Conservation (phyloP, 1,140 invertebrate species). For the Macrocentrus cingulum region DNA sequence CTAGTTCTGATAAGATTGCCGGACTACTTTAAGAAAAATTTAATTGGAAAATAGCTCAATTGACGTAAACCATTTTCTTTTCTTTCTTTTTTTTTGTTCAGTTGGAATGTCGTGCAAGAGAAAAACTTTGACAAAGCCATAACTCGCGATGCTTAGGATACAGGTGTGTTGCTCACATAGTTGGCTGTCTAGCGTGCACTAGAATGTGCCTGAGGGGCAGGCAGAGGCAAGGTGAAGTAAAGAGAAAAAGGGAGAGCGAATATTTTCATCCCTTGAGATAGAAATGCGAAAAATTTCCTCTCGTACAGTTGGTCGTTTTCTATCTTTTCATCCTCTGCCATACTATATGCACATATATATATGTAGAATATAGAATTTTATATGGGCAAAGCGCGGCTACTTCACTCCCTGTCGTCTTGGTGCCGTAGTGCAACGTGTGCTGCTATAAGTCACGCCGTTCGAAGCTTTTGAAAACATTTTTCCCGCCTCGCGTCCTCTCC, state of each 20-base stretch:
- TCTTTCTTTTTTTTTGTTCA: no score
- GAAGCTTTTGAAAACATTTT: conserved; percentile 28
- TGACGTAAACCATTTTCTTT: no score
- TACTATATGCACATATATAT: no score
- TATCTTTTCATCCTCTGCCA: no score
- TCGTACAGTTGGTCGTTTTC: neutral
- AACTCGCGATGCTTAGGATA: neutral
- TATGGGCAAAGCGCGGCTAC: no score
- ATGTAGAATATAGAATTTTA: no score
- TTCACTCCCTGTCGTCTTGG: neutral
- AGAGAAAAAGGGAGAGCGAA: neutral
- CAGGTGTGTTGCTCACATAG: neutral
- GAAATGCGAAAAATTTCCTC: conserved; percentile 2
- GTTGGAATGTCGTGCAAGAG: neutral
- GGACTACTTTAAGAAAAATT: no score
- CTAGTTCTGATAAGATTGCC: no score
- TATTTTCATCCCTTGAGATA: conserved; percentile 3
- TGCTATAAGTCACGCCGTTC: conserved; percentile 27
- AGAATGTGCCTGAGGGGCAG: neutral
- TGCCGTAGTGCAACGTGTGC: neutral
- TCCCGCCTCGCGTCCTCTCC: conserved; percentile 11
- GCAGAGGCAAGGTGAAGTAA: no score
- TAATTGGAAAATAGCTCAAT: no score
- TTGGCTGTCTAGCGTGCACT: neutral
- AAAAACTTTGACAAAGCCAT: neutral